phyloP scores from a whole-genome alignment of 35 echinoderm and acorn worm genomes.

The Strongylocentrotus purpuratus region DNA sequence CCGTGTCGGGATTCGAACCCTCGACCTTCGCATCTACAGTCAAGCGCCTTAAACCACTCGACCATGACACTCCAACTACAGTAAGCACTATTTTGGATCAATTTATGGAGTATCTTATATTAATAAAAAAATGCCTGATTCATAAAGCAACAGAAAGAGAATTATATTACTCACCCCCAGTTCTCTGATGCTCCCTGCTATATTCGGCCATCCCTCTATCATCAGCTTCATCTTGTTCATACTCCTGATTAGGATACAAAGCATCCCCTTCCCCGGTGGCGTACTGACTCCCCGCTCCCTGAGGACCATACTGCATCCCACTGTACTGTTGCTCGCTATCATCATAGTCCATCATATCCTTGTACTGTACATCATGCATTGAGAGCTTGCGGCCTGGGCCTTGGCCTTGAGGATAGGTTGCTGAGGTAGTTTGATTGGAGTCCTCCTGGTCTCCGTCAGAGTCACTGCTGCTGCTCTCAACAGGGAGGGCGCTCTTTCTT shows the following conservation, averaged over 20 bases:
- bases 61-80: no score
- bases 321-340: not conserved
- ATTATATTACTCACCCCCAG: not conserved
- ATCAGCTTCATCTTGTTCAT: not conserved
- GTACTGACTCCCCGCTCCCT: not conserved
- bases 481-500: constrained; percentile 80
- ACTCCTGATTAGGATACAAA: not conserved
- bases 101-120: no score
- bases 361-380: not conserved
- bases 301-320: not conserved
- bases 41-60: no score
- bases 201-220: constrained; percentile 17
- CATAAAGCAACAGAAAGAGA: not conserved
- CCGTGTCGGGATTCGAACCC: no score
- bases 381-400: not conserved
- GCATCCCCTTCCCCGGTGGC: not conserved
- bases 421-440: constrained; percentile 27
- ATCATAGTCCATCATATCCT: not conserved
- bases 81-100: no score
- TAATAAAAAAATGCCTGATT: no score
- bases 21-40: no score
- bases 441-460: constrained; percentile 70
- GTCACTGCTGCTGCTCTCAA: constrained; percentile 80
- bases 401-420: constrained; percentile 14
- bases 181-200: constrained; percentile 34